phyloP scores from a whole-genome alignment of 2,888 invertebrate species.

The Drosophila tanythrix region DNA sequence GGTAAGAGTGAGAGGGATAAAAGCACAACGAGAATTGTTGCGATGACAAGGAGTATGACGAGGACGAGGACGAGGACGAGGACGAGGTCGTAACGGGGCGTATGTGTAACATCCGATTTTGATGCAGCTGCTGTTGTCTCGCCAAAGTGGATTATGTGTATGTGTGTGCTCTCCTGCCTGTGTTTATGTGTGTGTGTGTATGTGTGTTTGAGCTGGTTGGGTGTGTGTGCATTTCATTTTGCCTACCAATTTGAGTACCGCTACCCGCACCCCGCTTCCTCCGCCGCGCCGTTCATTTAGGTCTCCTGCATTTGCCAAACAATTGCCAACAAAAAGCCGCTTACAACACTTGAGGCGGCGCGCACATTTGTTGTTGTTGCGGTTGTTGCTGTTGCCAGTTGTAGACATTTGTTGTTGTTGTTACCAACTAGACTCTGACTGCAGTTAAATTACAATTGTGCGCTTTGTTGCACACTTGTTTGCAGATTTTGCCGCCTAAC shows the following conservation, averaged over 20 bases:
- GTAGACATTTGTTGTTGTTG: constrained; percentile 39
- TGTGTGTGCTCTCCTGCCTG: constrained; percentile 16
- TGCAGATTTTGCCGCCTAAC: constrained; percentile 60
- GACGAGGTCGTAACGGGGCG: constrained; percentile 54
- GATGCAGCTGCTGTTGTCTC: constrained; percentile 48
- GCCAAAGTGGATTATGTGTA: constrained; percentile 69
- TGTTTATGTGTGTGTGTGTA: constrained; percentile 1
- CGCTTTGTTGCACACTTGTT: constrained; percentile 77
- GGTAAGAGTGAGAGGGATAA: neutral
- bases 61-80: neutral
- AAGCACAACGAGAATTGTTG: neutral
- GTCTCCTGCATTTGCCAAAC: constrained; percentile 57
- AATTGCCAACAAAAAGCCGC: constrained; percentile 79
- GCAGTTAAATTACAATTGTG: constrained; percentile 80
- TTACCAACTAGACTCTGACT: constrained; percentile 75
- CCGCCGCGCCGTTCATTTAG: constrained; percentile 1
- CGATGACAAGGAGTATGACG: neutral
- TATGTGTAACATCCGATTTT: constrained; percentile 71
- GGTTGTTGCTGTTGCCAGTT: constrained; percentile 32
- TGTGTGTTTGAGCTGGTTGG: constrained; percentile 10
- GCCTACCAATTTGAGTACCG: constrained; percentile 57
- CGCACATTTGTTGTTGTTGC: constrained; percentile 53
- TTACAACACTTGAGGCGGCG: constrained; percentile 78
- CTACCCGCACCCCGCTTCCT: neutral
- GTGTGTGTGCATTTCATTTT: constrained; percentile 61